A percentile compares a stretch with the other conserved stretches of the same genome.
phyloP scores from a whole-genome alignment of 2,888 invertebrate genomes.

The Caenorhabditis zanzibari region DNA sequence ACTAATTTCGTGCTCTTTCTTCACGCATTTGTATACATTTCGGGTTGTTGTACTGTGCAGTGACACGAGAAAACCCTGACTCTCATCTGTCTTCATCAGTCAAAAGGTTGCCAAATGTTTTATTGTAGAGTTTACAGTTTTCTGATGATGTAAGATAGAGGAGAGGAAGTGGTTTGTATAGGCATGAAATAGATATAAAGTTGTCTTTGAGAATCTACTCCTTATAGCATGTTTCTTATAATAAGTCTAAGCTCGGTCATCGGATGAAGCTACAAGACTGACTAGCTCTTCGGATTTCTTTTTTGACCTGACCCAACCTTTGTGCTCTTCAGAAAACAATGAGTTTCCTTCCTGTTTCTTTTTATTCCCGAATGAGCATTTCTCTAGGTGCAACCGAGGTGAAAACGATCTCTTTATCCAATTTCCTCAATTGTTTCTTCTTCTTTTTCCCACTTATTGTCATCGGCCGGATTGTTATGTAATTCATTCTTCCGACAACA shows the following conservation, averaged over 20 bases:
- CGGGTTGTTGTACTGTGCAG: constrained; percentile 38
- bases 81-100: constrained; percentile 37
- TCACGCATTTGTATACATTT: constrained; percentile 19
- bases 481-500: constrained; percentile 48
- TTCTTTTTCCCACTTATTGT: constrained; percentile 42
- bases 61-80: constrained; percentile 12
- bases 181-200: too few relatives aligned
- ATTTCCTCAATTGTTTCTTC: constrained; percentile 45
- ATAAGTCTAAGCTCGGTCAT: too few relatives aligned
- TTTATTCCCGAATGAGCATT: constrained; percentile 2
- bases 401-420: constrained; percentile 15
- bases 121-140: constrained; percentile 25
- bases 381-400: constrained; percentile 14
- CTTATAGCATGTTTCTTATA: too few relatives aligned
- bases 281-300: too few relatives aligned
- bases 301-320: background rate
- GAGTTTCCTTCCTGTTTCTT: background rate
- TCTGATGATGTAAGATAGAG: background rate
- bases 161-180: background rate
- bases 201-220: too few relatives aligned
- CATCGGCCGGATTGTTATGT: constrained; percentile 48
- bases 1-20: constrained; percentile 33
- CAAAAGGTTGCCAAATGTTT: constrained; percentile 6
- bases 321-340: constrained; percentile 1
- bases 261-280: too few relatives aligned